Base-by-base conservation (phyloP, 2,113 vertebrate genomes). In the Rhinichthys klamathensis region DNA sequence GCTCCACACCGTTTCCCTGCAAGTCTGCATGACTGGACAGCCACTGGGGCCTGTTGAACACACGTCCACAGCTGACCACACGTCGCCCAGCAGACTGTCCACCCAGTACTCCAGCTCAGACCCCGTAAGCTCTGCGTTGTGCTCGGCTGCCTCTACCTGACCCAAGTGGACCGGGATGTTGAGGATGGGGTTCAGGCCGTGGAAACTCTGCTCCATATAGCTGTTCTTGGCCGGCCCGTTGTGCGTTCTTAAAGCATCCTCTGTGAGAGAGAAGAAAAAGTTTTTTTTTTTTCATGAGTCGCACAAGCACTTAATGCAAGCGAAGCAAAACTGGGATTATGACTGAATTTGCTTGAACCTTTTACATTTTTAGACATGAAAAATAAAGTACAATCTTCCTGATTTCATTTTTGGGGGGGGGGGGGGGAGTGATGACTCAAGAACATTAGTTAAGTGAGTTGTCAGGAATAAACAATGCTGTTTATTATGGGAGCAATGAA, bases 171-270 rank as follows among this genome's bases (percentile, higher is more conserved):
- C 87, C 0, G 97, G 97, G 90, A 99, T 95, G 89, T 97, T 97
- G 51, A 99, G 95, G 44, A 99, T 95, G 0, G 97, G 96, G 91
- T 98, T 99, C 86, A 99, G 95, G 83, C 97, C 96, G 70, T 98
- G 98, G 94, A 99, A 99, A 82, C 97, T 99, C 94, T 99, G 98
- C 93, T 99, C 98, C 98, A 99, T 99, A 94, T 99, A 99, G 21
- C 97, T 94, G n/a, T 96, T 97, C 92, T 96, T 98, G 0, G 90
- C 92, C 0, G 98, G 98, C 2, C 98, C 98, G 0, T 92, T 94
- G 93, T 99, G 98, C 6, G 97, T 86, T 92, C 93, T 97, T 86
- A 96, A 12, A 0, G 96, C 91, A 83, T 99, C 97, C 82, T 98
- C 98, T 99, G 95, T 18, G 93, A 93, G 74, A 90, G 3, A 87